These are phyloP conservation scores for Trichonephila clavata DNA, from an alignment of 1,140 invertebrate species.

Conservation along the genomic window DNA sequence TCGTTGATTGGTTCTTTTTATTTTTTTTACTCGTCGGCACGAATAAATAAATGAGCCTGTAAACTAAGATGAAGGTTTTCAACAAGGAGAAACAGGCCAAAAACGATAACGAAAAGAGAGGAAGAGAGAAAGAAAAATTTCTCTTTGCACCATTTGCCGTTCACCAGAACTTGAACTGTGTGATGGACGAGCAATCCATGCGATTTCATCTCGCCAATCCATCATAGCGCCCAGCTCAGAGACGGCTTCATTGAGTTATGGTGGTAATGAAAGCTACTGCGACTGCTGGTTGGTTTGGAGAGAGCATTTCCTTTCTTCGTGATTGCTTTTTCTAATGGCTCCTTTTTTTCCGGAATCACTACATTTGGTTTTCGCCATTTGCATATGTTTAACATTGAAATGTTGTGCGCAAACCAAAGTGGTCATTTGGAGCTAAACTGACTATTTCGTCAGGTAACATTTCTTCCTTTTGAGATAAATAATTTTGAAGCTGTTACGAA, in stretches of 20 bases:
- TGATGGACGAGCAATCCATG: conserved; percentile 68
- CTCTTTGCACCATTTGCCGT: conserved; percentile 24
- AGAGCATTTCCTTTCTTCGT: neutral
- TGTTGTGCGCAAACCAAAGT: neutral
- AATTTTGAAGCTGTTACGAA: no score
- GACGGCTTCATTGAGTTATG: conserved; percentile 73
- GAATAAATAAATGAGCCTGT: conserved; percentile 68
- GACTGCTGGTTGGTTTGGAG: neutral
- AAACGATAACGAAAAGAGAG: conserved; percentile 42
- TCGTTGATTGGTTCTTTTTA: conserved; percentile 10
- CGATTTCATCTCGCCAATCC: conserved; percentile 63
- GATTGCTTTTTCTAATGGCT: conserved; percentile 22
- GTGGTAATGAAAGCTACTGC: conserved; percentile 59
- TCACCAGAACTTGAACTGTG: neutral
- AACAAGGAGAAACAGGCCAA: neutral
- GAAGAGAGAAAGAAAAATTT: conserved; percentile 31
- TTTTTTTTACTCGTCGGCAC: conserved; percentile 1
- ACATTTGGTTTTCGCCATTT: neutral
- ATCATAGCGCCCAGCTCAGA: conserved; percentile 32
- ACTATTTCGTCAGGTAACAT: no score
- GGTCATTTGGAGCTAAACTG: no score
- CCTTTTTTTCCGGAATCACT: neutral
- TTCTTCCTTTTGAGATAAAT: no score
- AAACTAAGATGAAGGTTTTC: conserved; percentile 63
- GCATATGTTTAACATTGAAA: neutral